These are phyloP conservation scores for Gadus chalcogrammus DNA, from an alignment of 2,113 vertebrate species.

Conservation along the genomic window DNA sequence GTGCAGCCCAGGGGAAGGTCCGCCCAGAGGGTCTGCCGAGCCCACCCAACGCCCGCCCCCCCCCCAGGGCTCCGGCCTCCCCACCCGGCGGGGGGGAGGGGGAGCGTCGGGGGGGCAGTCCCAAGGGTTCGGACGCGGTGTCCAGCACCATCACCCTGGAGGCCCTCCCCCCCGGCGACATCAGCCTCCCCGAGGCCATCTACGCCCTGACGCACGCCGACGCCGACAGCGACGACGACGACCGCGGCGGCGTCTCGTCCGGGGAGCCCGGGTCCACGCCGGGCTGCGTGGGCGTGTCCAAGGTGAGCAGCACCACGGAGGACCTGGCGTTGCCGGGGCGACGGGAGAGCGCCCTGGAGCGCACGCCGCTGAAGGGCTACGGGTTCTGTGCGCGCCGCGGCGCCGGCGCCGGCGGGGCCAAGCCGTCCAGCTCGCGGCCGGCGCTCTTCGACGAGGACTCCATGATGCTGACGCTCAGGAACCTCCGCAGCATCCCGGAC, in stretches of 20 bases:
- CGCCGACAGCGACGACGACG: not conserved
- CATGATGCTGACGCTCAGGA: slow-evolving; percentile 85
- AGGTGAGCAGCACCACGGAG: slow-evolving; percentile 54
- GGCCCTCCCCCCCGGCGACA: slow-evolving; percentile 39
- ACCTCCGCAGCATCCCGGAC: slow-evolving; percentile 83
- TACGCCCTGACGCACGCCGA: slow-evolving; percentile 33
- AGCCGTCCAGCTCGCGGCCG: slow-evolving; percentile 46
- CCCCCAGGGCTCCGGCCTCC: slow-evolving; percentile 9
- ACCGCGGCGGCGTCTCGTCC: slow-evolving; percentile 21
- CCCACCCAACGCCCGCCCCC: slow-evolving; percentile 11
- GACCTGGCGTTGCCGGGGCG: slow-evolving; percentile 14
- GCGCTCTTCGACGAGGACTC: slow-evolving; percentile 85
- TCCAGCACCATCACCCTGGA: slow-evolving; percentile 65
- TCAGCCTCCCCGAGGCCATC: slow-evolving; percentile 53
- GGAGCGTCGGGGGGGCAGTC: not conserved
- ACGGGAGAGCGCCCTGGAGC: not conserved
- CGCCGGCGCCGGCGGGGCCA: slow-evolving; percentile 7
- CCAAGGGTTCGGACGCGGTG: slow-evolving; percentile 54
- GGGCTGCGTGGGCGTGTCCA: slow-evolving; percentile 35
- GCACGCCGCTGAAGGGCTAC: slow-evolving; percentile 45
- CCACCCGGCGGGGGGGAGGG: slow-evolving; percentile 12
- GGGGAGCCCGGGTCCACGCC: not conserved
- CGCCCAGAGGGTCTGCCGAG: not conserved
- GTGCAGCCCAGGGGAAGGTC: not conserved
- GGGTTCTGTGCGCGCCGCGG: slow-evolving; percentile 41